Evolutionary conservation across 2,113 vertebrate species (phyloP).

Genomic region (Lasiurus borealis): DNA sequence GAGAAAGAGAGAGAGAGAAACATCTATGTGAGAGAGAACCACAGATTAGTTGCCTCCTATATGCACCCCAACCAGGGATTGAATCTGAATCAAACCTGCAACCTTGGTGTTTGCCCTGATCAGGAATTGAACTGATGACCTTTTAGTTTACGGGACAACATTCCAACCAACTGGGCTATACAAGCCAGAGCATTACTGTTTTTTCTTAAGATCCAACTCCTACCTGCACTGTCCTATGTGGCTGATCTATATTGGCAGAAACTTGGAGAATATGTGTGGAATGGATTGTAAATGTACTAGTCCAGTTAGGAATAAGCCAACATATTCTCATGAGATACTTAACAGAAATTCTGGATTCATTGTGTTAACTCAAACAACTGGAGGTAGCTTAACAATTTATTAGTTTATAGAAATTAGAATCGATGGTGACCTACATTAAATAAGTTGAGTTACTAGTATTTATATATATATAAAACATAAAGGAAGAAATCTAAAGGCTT

Average conservation of each 20-base stretch:
- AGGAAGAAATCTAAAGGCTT: neutral
- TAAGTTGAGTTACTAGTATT: neutral
- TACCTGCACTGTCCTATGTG: neutral
- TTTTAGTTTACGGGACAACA: too few relatives aligned
- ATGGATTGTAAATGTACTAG: neutral
- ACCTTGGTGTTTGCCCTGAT: too few relatives aligned
- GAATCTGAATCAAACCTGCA: too few relatives aligned
- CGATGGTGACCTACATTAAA: neutral
- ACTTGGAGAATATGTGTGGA: neutral
- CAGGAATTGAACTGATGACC: too few relatives aligned
- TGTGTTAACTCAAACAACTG: neutral
- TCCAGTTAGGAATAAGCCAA: neutral
- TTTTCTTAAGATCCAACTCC: neutral
- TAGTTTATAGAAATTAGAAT: neutral
- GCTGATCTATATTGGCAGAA: neutral
- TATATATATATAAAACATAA: neutral
- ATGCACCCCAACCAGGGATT: too few relatives aligned
- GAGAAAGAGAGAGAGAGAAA: neutral
- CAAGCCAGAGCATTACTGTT: neutral
- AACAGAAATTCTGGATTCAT: neutral
- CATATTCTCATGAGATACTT: neutral
- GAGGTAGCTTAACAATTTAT: neutral
- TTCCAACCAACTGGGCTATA: too few relatives aligned
- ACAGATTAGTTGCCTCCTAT: neutral
- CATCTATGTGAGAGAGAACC: neutral